A percentile compares a stretch with the other conserved stretches of the same genome.
These are phyloP conservation scores for Neosilurus hyrtlii DNA, from an alignment of 2,797 vertebrate genomes.

Conservation along the genomic window DNA sequence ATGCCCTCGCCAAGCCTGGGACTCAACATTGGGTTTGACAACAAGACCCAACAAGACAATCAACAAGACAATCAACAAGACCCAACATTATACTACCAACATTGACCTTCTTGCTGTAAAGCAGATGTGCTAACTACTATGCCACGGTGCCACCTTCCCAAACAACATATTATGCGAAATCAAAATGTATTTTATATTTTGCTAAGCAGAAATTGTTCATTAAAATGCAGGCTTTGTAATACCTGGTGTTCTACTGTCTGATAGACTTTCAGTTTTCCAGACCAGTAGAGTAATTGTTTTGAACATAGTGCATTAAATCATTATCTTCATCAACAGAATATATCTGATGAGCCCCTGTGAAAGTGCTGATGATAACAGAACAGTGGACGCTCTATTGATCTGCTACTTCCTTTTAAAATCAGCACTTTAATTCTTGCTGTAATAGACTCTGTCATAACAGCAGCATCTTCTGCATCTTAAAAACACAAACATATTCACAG, in stretches of 20 bases:
- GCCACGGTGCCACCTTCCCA: too few relatives aligned
- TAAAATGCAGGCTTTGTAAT: not conserved
- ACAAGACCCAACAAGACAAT: too few relatives aligned
- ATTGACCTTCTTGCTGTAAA: too few relatives aligned
- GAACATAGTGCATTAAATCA: not conserved
- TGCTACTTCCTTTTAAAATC: constrained; percentile 12
- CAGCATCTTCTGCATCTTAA: not conserved
- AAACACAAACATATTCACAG: not conserved
- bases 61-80: too few relatives aligned
- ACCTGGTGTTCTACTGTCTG: not conserved
- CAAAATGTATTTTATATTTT: not conserved
- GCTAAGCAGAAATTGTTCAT: not conserved
- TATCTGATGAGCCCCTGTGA: not conserved
- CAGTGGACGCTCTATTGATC: constrained; percentile 12
- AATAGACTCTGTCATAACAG: not conserved
- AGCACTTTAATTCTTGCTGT: not conserved
- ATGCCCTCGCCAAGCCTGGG: too few relatives aligned
- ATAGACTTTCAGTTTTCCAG: not conserved
- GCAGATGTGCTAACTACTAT: too few relatives aligned
- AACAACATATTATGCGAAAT: not conserved
- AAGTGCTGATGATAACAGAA: constrained; percentile 20
- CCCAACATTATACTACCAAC: too few relatives aligned
- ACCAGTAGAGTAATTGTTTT: not conserved
- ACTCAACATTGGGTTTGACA: too few relatives aligned
- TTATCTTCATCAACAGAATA: not conserved